Percentiles rank a stretch among this genome's conserved stretches.
Conservation (phyloP, 2,888 invertebrate genomes). For the Xanthia icteritia region DNA sequence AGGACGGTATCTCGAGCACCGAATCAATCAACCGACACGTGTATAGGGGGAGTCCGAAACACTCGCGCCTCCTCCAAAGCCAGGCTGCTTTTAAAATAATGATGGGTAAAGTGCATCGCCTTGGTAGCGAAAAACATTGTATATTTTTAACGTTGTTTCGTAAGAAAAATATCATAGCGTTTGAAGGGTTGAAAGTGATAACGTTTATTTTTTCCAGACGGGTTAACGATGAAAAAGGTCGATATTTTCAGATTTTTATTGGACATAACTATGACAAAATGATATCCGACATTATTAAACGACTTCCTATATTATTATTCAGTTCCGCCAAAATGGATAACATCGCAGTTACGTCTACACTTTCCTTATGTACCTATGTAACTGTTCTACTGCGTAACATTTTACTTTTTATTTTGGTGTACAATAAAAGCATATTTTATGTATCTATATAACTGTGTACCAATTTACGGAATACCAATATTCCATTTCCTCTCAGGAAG, state of each 20-base stretch:
- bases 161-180: slow-evolving; percentile 28
- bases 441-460: not conserved
- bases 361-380: not conserved
- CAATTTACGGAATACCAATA: not conserved
- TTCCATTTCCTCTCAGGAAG: not conserved
- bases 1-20: slow-evolving; percentile 61
- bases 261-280: slow-evolving; percentile 4
- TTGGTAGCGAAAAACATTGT: slow-evolving; percentile 33
- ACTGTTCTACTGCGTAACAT: not conserved
- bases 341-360: not conserved
- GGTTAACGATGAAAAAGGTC: not conserved
- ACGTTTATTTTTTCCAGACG: not conserved
- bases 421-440: not conserved
- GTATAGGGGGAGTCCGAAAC: slow-evolving; percentile 60
- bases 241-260: not conserved
- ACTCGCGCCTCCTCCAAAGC: slow-evolving; percentile 48
- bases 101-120: slow-evolving; percentile 55
- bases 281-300: not conserved
- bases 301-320: not conserved
- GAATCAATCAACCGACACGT: slow-evolving; percentile 67
- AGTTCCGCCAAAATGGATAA: not conserved
- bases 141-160: slow-evolving; percentile 17
- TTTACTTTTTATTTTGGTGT: not conserved
- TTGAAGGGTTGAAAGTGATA: slow-evolving; percentile 19
- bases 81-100: slow-evolving; percentile 58